Evolutionary conservation across 2,797 vertebrate species (phyloP).

Genomic region (Poecilia gillii): DNA sequence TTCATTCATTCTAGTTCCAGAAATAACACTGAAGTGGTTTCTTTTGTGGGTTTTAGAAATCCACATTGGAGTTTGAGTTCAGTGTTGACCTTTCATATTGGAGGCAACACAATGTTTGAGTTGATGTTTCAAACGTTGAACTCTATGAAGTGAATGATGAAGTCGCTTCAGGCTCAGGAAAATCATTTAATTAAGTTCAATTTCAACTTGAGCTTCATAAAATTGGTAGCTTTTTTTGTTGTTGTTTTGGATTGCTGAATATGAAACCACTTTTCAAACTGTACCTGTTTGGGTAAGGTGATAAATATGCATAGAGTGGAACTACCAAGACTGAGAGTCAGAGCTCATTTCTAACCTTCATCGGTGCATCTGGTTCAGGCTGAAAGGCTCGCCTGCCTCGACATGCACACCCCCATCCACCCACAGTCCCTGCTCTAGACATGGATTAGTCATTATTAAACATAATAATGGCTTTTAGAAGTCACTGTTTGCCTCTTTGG

Average conservation of each 20-base stretch:
- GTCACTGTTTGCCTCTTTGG: conserved; percentile 75
- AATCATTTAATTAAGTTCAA: not conserved
- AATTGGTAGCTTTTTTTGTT: not conserved
- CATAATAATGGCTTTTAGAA: conserved; percentile 85
- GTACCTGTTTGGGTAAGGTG: conserved; percentile 21
- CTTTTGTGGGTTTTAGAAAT: not conserved
- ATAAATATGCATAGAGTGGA: conserved; percentile 44
- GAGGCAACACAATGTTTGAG: not conserved
- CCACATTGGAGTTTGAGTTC: not conserved
- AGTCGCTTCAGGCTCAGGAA: not conserved
- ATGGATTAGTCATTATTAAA: conserved; percentile 85
- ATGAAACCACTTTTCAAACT: conserved; percentile 13
- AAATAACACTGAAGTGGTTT: not conserved
- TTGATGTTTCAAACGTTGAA: not conserved
- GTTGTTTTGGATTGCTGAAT: not conserved
- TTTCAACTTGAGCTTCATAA: not conserved
- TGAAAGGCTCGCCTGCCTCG: conserved; percentile 34
- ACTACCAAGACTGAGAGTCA: conserved; percentile 17
- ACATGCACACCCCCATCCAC: conserved; percentile 19
- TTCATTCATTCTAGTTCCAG: not conserved
- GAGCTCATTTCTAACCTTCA: conserved; percentile 62
- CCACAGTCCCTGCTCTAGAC: conserved; percentile 45
- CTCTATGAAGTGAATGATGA: not conserved
- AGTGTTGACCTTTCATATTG: not conserved
- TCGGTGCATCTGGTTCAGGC: conserved; percentile 59